These are phyloP conservation scores for Drosophila saltans DNA, from an alignment of 1,140 invertebrate genomes.

Conservation along the genomic window DNA sequence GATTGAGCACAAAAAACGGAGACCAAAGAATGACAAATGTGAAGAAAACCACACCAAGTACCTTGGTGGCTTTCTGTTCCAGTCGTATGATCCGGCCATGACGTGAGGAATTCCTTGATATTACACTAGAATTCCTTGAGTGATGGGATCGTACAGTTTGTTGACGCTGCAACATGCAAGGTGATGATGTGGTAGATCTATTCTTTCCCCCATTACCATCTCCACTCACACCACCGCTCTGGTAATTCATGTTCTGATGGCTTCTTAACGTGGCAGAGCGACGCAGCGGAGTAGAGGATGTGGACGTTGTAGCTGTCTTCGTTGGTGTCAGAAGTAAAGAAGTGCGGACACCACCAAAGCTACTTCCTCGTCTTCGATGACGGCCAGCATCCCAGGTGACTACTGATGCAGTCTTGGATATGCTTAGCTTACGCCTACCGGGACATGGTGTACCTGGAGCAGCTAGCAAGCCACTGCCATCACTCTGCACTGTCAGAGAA, in stretches of 20 bases:
- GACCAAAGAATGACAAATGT: constrained; percentile 97
- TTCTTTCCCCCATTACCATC: constrained; percentile 49
- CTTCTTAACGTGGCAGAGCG: constrained; percentile 85
- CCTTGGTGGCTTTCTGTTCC: constrained; percentile 92
- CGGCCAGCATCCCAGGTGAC: constrained; percentile 87
- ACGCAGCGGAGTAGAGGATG: constrained; percentile 84
- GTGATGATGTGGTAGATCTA: constrained; percentile 82
- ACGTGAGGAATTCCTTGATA: constrained; percentile 90
- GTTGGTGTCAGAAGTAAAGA: constrained; percentile 82
- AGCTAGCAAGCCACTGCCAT: constrained; percentile 49
- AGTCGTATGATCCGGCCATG: constrained; percentile 91
- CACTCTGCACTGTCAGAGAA: constrained; percentile 59
- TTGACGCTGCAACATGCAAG: constrained; percentile 83
- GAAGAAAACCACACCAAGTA: constrained; percentile 94
- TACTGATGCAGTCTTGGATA: constrained; percentile 83
- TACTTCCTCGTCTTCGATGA: constrained; percentile 84
- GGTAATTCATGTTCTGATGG: constrained; percentile 84
- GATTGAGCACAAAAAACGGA: constrained; percentile 95
- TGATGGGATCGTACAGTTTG: constrained; percentile 86
- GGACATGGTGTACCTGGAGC: constrained; percentile 69
- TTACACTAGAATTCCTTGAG: constrained; percentile 90
- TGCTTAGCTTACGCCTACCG: constrained; percentile 69
- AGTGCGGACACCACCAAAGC: constrained; percentile 86
- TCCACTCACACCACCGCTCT: constrained; percentile 15
- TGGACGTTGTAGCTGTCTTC: constrained; percentile 72